These are phyloP conservation scores for Arge pagana DNA, from an alignment of 2,888 invertebrate species.

Conservation along the genomic window DNA sequence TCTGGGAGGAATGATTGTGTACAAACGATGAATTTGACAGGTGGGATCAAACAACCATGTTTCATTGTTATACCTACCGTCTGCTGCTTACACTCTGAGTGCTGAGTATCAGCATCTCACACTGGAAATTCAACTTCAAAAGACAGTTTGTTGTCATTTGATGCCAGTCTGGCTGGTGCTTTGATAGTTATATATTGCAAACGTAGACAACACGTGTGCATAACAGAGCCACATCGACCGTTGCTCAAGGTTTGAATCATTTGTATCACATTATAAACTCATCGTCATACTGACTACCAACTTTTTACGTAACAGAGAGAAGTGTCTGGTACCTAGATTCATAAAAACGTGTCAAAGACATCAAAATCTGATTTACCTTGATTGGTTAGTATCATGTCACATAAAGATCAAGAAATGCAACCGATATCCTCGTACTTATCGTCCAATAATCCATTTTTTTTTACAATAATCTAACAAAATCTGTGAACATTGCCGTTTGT, in stretches of 20 bases:
- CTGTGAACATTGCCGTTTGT: slow-evolving; percentile 8
- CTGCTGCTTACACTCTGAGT: slow-evolving; percentile 40
- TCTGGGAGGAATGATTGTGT: no score
- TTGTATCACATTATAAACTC: slow-evolving; percentile 54
- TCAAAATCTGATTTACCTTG: slow-evolving; percentile 48
- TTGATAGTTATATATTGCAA: slow-evolving; percentile 55
- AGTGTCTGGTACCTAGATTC: slow-evolving; percentile 58
- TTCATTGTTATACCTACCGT: slow-evolving; percentile 56
- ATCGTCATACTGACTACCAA: slow-evolving; percentile 55
- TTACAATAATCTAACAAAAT: slow-evolving; percentile 20
- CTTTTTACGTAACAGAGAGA: slow-evolving; percentile 52
- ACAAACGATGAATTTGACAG: no score
- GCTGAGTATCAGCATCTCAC: slow-evolving; percentile 45
- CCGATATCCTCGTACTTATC: slow-evolving; percentile 4
- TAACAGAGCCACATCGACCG: slow-evolving; percentile 54
- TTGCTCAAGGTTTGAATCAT: slow-evolving; percentile 51
- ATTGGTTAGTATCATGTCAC: slow-evolving; percentile 20
- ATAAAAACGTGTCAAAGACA: slow-evolving; percentile 57
- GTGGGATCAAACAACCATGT: slow-evolving; percentile 56
- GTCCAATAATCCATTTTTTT: slow-evolving; percentile 2
- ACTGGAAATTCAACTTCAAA: slow-evolving; percentile 57
- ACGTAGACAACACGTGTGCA: slow-evolving; percentile 55
- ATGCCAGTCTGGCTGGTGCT: slow-evolving; percentile 51
- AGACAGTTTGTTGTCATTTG: slow-evolving; percentile 52
- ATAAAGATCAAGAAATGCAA: slow-evolving; percentile 14